Conservation (phyloP, 2,113 vertebrate genomes). For the Xenus cinereus region DNA sequence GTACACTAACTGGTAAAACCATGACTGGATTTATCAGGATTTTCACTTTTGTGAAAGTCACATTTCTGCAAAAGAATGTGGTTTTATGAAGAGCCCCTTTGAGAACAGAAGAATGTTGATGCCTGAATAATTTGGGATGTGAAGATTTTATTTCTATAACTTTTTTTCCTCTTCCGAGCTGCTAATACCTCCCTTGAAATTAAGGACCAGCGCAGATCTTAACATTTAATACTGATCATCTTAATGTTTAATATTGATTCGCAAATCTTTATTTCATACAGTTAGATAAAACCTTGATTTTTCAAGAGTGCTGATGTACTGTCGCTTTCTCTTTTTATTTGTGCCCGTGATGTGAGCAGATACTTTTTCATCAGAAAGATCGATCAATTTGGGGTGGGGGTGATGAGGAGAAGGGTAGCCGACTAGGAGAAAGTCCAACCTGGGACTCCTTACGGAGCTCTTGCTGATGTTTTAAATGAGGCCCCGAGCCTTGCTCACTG, state of each 20-base stretch:
- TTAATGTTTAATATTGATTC: not conserved
- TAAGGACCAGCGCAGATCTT: not conserved
- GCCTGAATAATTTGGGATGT: not conserved
- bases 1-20: not conserved
- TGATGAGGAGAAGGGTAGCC: too few relatives aligned
- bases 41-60: not conserved
- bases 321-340: not conserved
- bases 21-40: not conserved
- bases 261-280: not conserved
- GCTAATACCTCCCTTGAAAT: not conserved
- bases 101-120: not conserved
- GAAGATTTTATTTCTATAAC: not conserved
- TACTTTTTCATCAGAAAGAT: not conserved
- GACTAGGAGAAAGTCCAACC: fast-evolving
- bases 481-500: too few relatives aligned
- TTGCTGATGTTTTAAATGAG: not conserved
- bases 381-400: too few relatives aligned
- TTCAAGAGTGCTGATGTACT: not conserved
- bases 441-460: not conserved
- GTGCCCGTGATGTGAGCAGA: not conserved
- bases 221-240: too few relatives aligned
- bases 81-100: not conserved
- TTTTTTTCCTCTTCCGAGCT: not conserved
- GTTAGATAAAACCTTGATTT: not conserved
- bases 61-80: not conserved